Conservation (phyloP, 1,140 invertebrate genomes). For the Aphidius ervi region DNA sequence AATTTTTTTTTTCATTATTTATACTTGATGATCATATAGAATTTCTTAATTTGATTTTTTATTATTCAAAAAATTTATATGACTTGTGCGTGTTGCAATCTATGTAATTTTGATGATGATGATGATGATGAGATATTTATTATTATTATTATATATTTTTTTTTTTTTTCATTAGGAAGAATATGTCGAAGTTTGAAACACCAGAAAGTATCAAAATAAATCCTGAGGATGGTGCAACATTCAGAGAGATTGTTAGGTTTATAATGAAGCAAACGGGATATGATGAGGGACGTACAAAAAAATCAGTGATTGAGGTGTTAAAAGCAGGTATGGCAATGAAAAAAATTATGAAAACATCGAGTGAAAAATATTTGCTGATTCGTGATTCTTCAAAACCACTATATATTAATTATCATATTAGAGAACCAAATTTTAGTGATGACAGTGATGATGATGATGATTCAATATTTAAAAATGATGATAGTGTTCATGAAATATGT, state of each 20-base stretch:
- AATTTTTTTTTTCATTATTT: too few species aligned
- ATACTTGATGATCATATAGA: too few species aligned
- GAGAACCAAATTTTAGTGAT: conserved; percentile 33
- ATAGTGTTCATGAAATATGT: too few species aligned
- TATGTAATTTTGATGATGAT: too few species aligned
- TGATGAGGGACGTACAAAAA: conserved; percentile 31
- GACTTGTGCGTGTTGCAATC: too few species aligned
- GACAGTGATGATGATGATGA: conserved; percentile 27
- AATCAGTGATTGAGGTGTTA: conserved; percentile 38
- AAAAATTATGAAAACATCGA: conserved; percentile 37
- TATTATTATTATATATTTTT: too few species aligned
- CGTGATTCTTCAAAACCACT: conserved; percentile 20
- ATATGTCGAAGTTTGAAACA: neutral
- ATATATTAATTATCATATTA: conserved; percentile 27
- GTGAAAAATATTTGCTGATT: conserved; percentile 32
- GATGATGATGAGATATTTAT: too few species aligned
- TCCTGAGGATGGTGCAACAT: conserved; percentile 32
- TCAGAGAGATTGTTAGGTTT: conserved; percentile 40
- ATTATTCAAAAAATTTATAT: too few species aligned
- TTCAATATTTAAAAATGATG: too few species aligned
- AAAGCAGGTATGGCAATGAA: conserved; percentile 34
- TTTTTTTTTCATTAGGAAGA: too few species aligned
- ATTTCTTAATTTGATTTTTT: too few species aligned
- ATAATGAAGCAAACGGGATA: conserved; percentile 36
- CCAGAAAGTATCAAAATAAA: neutral